These are phyloP conservation scores for Morpho achilles DNA, from an alignment of 2,888 invertebrate genomes.

Conservation along the genomic window DNA sequence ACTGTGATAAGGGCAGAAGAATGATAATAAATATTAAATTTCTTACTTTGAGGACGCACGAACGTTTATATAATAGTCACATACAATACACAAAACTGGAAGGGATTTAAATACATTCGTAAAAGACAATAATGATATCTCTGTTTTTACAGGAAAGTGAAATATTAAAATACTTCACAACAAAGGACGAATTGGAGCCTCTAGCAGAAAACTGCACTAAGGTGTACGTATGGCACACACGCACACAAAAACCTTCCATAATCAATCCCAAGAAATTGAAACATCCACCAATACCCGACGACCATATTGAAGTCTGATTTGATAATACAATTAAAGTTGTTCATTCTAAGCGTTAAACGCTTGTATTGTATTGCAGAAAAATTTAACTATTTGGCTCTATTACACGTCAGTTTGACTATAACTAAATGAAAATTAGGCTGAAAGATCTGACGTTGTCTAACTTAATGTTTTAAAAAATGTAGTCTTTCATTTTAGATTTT, in stretches of 20 bases:
- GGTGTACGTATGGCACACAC: slow-evolving; percentile 99
- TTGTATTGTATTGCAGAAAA: background rate
- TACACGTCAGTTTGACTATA: no score
- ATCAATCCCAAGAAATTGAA: slow-evolving; percentile 81
- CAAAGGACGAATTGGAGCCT: slow-evolving; percentile 90
- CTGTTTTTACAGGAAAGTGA: slow-evolving; percentile 83
- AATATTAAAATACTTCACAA: slow-evolving; percentile 86
- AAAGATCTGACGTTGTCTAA: no score
- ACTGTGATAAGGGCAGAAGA: no score
- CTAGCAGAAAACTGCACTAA: slow-evolving; percentile 94
- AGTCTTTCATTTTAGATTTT: no score
- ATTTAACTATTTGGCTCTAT: background rate
- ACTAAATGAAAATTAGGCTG: no score
- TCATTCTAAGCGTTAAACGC: slow-evolving; percentile 16
- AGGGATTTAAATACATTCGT: no score
- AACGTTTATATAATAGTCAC: no score
- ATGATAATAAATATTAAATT: no score
- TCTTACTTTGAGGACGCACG: no score
- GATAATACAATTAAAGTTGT: slow-evolving; percentile 3
- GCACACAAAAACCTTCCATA: slow-evolving; percentile 93
- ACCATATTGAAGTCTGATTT: slow-evolving; percentile 64
- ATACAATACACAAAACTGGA: no score
- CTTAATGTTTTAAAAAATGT: no score
- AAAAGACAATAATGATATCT: no score
- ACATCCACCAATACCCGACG: slow-evolving; percentile 56